These are phyloP conservation scores for Nettapus auritus DNA, from an alignment of 2,113 vertebrate genomes.

Conservation along the genomic window DNA sequence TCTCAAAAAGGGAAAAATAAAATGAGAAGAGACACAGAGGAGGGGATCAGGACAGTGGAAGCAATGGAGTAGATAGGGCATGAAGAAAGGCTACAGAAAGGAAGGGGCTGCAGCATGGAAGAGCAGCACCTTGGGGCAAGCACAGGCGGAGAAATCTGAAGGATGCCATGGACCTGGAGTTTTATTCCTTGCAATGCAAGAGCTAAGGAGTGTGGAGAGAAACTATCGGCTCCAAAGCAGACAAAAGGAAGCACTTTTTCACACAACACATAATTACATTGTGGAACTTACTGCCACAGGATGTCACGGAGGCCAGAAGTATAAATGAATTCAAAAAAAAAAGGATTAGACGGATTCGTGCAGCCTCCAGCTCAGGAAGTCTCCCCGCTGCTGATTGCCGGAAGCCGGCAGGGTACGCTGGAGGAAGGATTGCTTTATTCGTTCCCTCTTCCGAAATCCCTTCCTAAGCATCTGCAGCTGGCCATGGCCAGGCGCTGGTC, in stretches of 20 bases:
- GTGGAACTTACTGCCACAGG: slow-evolving; percentile 46
- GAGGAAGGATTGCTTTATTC: slow-evolving; percentile 62
- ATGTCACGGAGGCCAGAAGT: slow-evolving; percentile 53
- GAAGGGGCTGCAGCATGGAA: neutral
- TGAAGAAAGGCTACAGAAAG: neutral
- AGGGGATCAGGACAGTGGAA: neutral
- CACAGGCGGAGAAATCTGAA: neutral
- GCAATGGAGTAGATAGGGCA: neutral
- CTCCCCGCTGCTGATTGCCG: slow-evolving; percentile 8
- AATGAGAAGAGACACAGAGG: neutral
- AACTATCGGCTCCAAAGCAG: neutral
- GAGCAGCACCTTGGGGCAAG: neutral
- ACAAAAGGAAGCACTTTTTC: slow-evolving; percentile 56
- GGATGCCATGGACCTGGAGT: neutral
- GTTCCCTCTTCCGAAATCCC: slow-evolving; percentile 41
- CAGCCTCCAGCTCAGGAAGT: slow-evolving; percentile 57
- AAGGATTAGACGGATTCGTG: slow-evolving; percentile 36
- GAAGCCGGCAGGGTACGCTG: neutral
- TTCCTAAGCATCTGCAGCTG: slow-evolving; percentile 56
- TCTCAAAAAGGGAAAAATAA: neutral
- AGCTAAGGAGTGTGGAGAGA: neutral
- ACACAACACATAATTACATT: slow-evolving; percentile 51
- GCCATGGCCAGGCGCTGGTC: neutral
- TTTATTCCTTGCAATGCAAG: neutral
- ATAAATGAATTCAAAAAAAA: slow-evolving; percentile 44